Evolutionary conservation across 2,888 invertebrate genomes (phyloP).

Genomic region (Drosophila glabriapex): DNA sequence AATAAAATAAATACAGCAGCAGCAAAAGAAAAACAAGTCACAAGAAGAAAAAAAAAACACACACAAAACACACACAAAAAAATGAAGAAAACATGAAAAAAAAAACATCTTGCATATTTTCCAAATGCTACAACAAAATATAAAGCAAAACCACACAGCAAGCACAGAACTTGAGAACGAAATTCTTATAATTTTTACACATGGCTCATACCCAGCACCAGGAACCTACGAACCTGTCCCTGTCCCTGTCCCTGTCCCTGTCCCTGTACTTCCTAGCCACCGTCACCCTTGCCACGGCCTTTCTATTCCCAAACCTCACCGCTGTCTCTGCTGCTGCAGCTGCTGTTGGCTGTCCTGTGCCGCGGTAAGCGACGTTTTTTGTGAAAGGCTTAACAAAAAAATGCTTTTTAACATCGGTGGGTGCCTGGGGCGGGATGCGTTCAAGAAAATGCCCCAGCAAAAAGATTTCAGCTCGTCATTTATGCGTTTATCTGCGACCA

Average conservation of each 20-base stretch:
- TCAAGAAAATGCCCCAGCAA: constrained; percentile 72
- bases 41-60: not conserved
- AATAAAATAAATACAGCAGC: constrained; percentile 74
- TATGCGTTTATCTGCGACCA: constrained; percentile 77
- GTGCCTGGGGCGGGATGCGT: constrained; percentile 16
- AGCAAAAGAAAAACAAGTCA: constrained; percentile 49
- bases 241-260: not conserved
- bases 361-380: constrained; percentile 61
- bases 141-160: constrained; percentile 40
- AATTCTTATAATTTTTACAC: constrained; percentile 79
- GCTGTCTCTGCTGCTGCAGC: not conserved
- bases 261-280: not conserved
- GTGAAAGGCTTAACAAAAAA: constrained; percentile 78
- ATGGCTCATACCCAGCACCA: constrained; percentile 41
- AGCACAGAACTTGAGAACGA: constrained; percentile 72
- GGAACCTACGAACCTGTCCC: not conserved
- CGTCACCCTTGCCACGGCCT: not conserved
- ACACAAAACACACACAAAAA: constrained; percentile 7
- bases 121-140: constrained; percentile 49
- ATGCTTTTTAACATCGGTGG: constrained; percentile 72
- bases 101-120: constrained; percentile 58
- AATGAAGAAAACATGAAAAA: not conserved
- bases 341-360: constrained; percentile 21
- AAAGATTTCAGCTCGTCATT: constrained; percentile 80
- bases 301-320: not conserved